These are phyloP conservation scores for Piezodorus guildinii DNA, from an alignment of 1,140 invertebrate species.

Conservation along the genomic window DNA sequence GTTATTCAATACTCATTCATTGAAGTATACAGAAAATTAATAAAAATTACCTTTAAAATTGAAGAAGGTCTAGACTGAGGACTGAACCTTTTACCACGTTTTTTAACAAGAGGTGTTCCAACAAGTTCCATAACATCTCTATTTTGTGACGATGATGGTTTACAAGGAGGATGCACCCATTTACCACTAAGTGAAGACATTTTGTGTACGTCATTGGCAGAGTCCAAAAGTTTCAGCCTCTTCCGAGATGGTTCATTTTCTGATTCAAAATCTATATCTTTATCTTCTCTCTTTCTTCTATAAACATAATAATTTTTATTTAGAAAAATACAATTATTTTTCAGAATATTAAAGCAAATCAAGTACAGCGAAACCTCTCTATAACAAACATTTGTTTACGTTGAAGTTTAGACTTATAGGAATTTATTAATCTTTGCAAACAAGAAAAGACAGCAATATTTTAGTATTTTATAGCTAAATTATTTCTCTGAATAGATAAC, in stretches of 20 bases:
- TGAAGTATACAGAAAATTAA: no score
- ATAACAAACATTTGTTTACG: no score
- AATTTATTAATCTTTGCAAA: no score
- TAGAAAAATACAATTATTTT: no score
- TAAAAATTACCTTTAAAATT: slow-evolving; percentile 2
- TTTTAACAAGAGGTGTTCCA: slow-evolving; percentile 6
- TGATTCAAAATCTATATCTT: background rate
- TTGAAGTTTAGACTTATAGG: no score
- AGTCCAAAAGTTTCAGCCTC: background rate
- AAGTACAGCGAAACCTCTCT: no score
- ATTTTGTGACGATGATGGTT: background rate
- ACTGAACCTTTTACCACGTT: background rate
- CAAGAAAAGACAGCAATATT: no score
- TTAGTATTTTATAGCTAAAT: no score
- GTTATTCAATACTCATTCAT: no score
- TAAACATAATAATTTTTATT: background rate
- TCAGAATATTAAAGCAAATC: no score
- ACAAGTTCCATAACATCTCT: slow-evolving; percentile 6
- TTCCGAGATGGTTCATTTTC: background rate
- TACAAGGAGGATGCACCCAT: no score
- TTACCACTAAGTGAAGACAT: background rate
- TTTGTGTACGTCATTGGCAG: background rate
- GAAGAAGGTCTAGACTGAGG: slow-evolving; percentile 4
- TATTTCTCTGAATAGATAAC: no score
- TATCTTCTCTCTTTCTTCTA: background rate